Percentiles rank a stretch among this genome's conserved stretches.
Conservation (phyloP, 2,888 invertebrate species). For the Endomychus coccineus region DNA sequence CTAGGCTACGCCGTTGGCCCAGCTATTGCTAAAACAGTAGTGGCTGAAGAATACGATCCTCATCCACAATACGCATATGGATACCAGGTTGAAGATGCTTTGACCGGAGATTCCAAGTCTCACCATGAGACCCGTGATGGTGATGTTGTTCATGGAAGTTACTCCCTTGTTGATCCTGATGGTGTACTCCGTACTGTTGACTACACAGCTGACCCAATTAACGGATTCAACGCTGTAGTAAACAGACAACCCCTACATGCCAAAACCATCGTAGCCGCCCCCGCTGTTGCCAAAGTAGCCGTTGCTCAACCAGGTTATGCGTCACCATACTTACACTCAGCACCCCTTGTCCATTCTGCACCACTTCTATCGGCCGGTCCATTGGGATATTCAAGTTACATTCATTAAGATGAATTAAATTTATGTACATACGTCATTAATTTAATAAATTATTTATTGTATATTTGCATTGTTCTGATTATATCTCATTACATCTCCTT, state of each 20-base stretch:
- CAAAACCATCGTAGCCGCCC: constrained; percentile 21
- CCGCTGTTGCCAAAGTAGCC: constrained; percentile 30
- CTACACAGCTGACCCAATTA: constrained; percentile 50
- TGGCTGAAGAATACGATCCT: constrained; percentile 43
- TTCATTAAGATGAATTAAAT: no score
- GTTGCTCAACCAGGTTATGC: constrained; percentile 23
- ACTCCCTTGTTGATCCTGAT: constrained; percentile 49
- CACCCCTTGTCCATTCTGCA: constrained; percentile 14
- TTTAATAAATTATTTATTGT: no score
- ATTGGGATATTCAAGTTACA: no score
- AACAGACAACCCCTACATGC: constrained; percentile 43
- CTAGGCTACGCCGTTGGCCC: constrained; percentile 51
- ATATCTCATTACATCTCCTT: no score
- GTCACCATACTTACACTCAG: constrained; percentile 27
- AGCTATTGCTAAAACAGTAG: constrained; percentile 27
- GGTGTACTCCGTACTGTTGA: constrained; percentile 49
- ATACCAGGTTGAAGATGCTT: constrained; percentile 60
- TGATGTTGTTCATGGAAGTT: constrained; percentile 49
- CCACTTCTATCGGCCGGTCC: constrained; percentile 15
- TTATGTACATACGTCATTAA: no score
- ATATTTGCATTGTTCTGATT: no score
- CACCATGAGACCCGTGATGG: constrained; percentile 48
- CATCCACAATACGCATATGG: constrained; percentile 62
- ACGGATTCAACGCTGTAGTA: constrained; percentile 52
- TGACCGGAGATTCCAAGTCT: constrained; percentile 54